Evolutionary conservation across 2,113 vertebrate genomes (phyloP).

Genomic region (Corythoichthys haematopterus): DNA sequence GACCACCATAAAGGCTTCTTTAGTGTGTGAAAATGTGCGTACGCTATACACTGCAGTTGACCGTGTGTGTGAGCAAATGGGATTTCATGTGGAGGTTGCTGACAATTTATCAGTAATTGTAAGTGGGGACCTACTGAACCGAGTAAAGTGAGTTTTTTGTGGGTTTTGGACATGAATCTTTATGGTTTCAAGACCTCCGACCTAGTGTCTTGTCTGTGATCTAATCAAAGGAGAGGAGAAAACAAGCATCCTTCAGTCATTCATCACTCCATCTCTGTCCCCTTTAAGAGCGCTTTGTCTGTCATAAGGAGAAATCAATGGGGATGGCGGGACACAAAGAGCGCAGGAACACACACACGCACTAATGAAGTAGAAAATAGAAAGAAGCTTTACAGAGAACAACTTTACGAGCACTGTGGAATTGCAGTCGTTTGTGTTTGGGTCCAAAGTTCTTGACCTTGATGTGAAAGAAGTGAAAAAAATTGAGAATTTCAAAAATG

Average conservation of each 20-base stretch:
- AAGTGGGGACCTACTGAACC: conserved; percentile 55
- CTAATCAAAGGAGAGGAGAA: conserved; percentile 67
- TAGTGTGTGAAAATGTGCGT: conserved; percentile 11
- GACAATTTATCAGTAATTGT: conserved; percentile 60
- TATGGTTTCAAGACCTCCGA: conserved; percentile 49
- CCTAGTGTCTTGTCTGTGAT: conserved; percentile 59
- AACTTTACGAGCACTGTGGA: conserved; percentile 51
- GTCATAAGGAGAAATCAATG: conserved; percentile 64
- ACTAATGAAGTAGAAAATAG: conserved; percentile 34
- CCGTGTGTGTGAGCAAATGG: conserved; percentile 31
- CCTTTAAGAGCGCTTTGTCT: conserved; percentile 51
- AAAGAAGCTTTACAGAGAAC: conserved; percentile 22
- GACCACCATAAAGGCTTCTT: conserved; percentile 2
- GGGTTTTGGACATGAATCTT: conserved; percentile 57
- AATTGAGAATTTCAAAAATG: conserved; percentile 36
- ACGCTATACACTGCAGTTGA: not conserved
- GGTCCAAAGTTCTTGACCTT: conserved; percentile 59
- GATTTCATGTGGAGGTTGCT: conserved; percentile 35
- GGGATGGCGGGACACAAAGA: conserved; percentile 41
- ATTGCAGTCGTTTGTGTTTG: conserved; percentile 45
- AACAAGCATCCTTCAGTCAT: conserved; percentile 63
- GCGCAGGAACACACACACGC: conserved; percentile 40
- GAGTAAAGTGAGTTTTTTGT: conserved; percentile 60
- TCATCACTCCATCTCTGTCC: conserved; percentile 67
- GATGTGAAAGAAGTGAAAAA: conserved; percentile 44